Evolutionary conservation across 2,888 invertebrate species (phyloP).

Genomic region (Brachypalpus laphriformis): DNA sequence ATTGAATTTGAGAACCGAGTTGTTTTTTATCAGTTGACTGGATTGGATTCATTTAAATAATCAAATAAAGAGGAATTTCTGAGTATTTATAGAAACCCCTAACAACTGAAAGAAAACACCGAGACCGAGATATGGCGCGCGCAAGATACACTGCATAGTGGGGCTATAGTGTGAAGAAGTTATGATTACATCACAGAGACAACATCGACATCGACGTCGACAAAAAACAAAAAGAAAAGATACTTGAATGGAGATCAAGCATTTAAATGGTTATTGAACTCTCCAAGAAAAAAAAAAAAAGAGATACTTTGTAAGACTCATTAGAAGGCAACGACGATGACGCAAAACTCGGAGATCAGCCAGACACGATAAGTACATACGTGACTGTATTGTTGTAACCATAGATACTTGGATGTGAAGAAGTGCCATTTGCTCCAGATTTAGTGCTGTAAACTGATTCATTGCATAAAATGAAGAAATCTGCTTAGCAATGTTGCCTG

Average conservation of each 20-base stretch:
- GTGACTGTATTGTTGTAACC: conserved; percentile 25
- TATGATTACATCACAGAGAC: conserved; percentile 67
- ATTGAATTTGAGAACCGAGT: conserved; percentile 47
- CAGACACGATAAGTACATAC: conserved; percentile 31
- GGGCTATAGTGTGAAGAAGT: conserved; percentile 41
- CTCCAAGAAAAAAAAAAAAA: background rate
- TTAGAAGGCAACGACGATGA: conserved; percentile 17
- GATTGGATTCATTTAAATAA: conserved; percentile 62
- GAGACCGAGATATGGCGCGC: background rate
- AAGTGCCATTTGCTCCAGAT: conserved; percentile 34
- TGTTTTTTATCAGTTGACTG: conserved; percentile 25
- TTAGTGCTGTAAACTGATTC: conserved; percentile 13
- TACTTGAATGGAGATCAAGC: conserved; percentile 55
- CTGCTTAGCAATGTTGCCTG: conserved; percentile 19
- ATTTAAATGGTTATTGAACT: conserved; percentile 68
- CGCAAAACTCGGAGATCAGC: conserved; percentile 10
- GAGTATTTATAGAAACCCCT: conserved; percentile 48
- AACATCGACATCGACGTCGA: conserved; percentile 29
- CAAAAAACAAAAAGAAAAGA: conserved; percentile 7
- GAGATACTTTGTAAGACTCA: background rate
- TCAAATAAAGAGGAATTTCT: conserved; percentile 53
- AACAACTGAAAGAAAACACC: conserved; percentile 5
- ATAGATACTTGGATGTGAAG: background rate
- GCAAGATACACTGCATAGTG: background rate
- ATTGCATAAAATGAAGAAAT: background rate